Percentiles rank a stretch among this genome's conserved stretches.
These are phyloP conservation scores for Brachymystax lenok DNA, from an alignment of 2,797 vertebrate genomes.

Conservation along the genomic window DNA sequence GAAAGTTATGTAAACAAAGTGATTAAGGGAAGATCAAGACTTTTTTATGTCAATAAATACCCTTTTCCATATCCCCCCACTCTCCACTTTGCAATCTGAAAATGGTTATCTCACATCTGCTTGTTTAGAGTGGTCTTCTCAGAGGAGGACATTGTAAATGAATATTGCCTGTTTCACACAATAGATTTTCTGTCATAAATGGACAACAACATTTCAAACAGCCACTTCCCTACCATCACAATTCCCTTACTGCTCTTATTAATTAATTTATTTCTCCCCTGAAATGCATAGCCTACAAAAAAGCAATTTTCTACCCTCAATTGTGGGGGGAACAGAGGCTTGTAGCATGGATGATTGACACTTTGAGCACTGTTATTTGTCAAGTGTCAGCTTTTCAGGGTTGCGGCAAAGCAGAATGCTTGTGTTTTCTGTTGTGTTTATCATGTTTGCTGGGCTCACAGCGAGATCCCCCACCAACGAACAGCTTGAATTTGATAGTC, in stretches of 20 bases:
- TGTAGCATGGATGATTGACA: conserved; percentile 42
- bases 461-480: conserved; percentile 53
- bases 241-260: conserved; percentile 17
- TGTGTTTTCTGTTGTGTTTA: conserved; percentile 40
- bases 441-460: conserved; percentile 36
- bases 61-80: conserved; percentile 25
- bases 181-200: conserved; percentile 32
- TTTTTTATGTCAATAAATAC: conserved; percentile 17
- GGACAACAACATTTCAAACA: conserved; percentile 17
- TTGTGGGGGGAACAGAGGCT: conserved; percentile 17
- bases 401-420: conserved; percentile 51
- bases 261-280: conserved; percentile 48
- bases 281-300: conserved; percentile 15
- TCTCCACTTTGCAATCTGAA: conserved; percentile 21
- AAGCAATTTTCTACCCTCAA: conserved; percentile 15
- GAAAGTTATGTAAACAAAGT: conserved; percentile 42
- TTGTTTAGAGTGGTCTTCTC: not conserved
- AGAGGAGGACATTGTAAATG: conserved; percentile 5
- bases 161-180: conserved; percentile 20
- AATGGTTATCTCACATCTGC: conserved; percentile 1
- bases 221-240: conserved; percentile 14
- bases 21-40: conserved; percentile 37
- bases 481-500: conserved; percentile 65
- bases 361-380: conserved; percentile 57
- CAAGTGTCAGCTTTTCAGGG: conserved; percentile 58